A percentile compares a stretch with the other conserved stretches of the same genome.
Evolutionary conservation across 2,113 vertebrate genomes (phyloP).

Genomic region (Phalacrocorax aristotelis): DNA sequence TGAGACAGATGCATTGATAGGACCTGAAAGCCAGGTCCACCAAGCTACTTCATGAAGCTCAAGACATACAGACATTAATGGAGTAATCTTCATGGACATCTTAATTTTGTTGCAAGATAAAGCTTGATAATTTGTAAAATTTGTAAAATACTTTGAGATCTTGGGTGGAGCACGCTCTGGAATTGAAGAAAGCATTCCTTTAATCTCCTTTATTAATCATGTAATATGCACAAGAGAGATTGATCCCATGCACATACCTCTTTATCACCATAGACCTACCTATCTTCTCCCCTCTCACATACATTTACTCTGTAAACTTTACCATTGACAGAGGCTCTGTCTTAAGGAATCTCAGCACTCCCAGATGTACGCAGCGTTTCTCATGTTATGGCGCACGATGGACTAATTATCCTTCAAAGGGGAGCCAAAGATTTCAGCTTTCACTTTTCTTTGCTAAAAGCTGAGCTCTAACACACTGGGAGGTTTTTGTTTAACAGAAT

Average conservation of each 20-base stretch:
- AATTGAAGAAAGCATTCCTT: background rate
- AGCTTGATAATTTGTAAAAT: background rate
- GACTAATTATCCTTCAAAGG: background rate
- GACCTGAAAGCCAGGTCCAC: background rate
- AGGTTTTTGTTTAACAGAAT: background rate
- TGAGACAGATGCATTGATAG: background rate
- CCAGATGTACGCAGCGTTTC: background rate
- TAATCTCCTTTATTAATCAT: background rate
- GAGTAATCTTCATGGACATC: background rate
- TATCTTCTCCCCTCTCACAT: background rate
- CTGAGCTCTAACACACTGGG: background rate
- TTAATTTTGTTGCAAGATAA: background rate
- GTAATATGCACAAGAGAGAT: background rate
- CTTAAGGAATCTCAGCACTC: background rate
- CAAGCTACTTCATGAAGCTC: background rate
- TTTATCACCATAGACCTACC: background rate
- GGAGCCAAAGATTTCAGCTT: background rate
- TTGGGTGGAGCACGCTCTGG: background rate
- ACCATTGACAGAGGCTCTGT: background rate
- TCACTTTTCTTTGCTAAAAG: background rate
- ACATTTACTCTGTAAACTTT: background rate
- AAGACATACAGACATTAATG: background rate
- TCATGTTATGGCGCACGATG: accelerated
- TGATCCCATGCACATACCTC: background rate
- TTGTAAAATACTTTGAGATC: background rate